These are phyloP conservation scores for Noctua fimbriata DNA, from an alignment of 2,888 invertebrate genomes.

Conservation along the genomic window DNA sequence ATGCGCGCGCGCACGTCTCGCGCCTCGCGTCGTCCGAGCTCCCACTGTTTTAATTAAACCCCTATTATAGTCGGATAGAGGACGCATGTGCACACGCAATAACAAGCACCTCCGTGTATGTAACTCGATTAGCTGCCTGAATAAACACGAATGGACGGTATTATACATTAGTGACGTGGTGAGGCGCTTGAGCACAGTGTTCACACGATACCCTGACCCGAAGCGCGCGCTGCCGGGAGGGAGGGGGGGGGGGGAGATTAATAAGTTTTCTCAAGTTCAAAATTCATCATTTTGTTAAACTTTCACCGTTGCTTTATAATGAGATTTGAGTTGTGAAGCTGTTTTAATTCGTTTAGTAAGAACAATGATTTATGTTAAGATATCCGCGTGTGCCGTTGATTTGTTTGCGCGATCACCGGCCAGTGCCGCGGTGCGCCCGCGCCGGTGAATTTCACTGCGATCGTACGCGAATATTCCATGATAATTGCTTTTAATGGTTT, in stretches of 20 bases:
- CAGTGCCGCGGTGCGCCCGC: conserved; percentile 11
- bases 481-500: background rate
- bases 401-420: conserved; percentile 35
- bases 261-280: conserved; percentile 67
- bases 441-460: conserved; percentile 6
- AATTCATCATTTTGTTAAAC: conserved; percentile 63
- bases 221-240: background rate
- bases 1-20: conserved; percentile 56
- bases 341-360: conserved; percentile 67
- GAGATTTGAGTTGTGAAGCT: conserved; percentile 64
- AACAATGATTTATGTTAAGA: conserved; percentile 56
- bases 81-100: conserved; percentile 52
- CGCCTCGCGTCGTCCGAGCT: conserved; percentile 32
- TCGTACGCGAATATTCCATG: conserved; percentile 34
- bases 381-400: conserved; percentile 58
- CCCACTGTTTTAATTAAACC: conserved; percentile 72
- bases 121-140: conserved; percentile 69
- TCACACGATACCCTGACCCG: conserved; percentile 73
- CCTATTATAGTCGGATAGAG: conserved; percentile 67
- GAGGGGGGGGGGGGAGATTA: conserved; percentile 37
- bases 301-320: conserved; percentile 60
- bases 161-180: background rate
- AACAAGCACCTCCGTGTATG: conserved; percentile 59
- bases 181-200: conserved; percentile 56
- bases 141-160: conserved; percentile 57